These are phyloP conservation scores for Archips crataeganus DNA, from an alignment of 2,888 invertebrate species.

Conservation along the genomic window DNA sequence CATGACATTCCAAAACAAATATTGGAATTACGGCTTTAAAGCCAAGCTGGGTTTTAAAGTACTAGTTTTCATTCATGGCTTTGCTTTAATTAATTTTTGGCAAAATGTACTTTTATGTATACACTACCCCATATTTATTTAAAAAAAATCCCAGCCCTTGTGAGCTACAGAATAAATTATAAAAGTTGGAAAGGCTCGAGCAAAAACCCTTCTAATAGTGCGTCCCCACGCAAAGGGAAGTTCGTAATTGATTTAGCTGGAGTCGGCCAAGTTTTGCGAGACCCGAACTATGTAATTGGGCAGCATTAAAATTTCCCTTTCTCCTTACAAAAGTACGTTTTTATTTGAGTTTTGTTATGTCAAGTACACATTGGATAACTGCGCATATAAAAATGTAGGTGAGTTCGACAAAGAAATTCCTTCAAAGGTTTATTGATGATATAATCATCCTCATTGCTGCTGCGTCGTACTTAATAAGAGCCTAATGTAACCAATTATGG, in stretches of 20 bases:
- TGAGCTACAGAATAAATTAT: background rate
- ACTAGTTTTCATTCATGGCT: too few relatives aligned
- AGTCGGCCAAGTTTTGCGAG: slow-evolving; percentile 10
- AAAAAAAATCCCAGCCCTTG: slow-evolving; percentile 7
- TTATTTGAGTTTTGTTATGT: slow-evolving; percentile 34
- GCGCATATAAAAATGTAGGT: background rate
- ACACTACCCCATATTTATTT: background rate
- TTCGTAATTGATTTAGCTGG: slow-evolving; percentile 38
- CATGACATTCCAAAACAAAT: background rate
- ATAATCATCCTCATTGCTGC: too few relatives aligned
- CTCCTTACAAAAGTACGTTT: slow-evolving; percentile 9
- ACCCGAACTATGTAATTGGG: slow-evolving; percentile 38
- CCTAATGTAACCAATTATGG: too few relatives aligned
- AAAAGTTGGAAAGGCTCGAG: slow-evolving; percentile 11
- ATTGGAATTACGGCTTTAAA: background rate
- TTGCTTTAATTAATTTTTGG: too few relatives aligned
- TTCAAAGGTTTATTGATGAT: too few relatives aligned
- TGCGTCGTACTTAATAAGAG: too few relatives aligned
- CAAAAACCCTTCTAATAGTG: slow-evolving; percentile 31
- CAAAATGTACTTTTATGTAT: too few relatives aligned
- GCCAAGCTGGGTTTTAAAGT: background rate
- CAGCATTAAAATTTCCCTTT: slow-evolving; percentile 40
- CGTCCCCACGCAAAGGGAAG: slow-evolving; percentile 26
- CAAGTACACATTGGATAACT: background rate
- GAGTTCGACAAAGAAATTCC: too few relatives aligned